phyloP scores from a whole-genome alignment of 2,797 vertebrate genomes.

The Sebastes aleutianus region DNA sequence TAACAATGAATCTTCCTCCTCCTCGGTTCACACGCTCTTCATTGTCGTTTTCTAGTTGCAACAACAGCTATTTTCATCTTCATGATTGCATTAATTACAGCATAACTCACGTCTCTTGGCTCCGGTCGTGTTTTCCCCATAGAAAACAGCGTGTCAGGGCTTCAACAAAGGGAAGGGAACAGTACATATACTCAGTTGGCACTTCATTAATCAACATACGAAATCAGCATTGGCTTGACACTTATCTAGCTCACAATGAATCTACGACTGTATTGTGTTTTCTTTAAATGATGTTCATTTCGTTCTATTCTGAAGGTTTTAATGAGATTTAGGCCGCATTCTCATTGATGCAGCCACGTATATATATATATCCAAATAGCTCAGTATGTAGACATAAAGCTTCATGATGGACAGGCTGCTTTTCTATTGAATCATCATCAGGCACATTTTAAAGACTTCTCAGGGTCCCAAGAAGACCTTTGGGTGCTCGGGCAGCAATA shows the following conservation, averaged over 20 bases:
- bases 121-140: constrained; percentile 73
- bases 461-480: constrained; percentile 50
- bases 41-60: constrained; percentile 57
- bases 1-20: constrained; percentile 59
- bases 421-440: constrained; percentile 65
- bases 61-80: constrained; percentile 82
- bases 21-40: constrained; percentile 43
- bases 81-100: constrained; percentile 83
- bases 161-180: constrained; percentile 71
- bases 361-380: constrained; percentile 39
- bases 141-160: constrained; percentile 74
- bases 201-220: constrained; percentile 83
- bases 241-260: constrained; percentile 33
- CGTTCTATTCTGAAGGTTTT: constrained; percentile 41
- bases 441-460: constrained; percentile 54
- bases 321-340: constrained; percentile 49
- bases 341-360: constrained; percentile 46
- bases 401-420: constrained; percentile 46
- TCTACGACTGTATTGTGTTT: constrained; percentile 38
- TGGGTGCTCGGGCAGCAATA: constrained; percentile 43
- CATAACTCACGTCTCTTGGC: constrained; percentile 71
- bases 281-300: constrained; percentile 38
- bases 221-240: constrained; percentile 66
- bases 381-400: constrained; percentile 29
- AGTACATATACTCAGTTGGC: constrained; percentile 72